Conservation (phyloP, 2,113 vertebrate species). For the Saimiri boliviensis region DNA sequence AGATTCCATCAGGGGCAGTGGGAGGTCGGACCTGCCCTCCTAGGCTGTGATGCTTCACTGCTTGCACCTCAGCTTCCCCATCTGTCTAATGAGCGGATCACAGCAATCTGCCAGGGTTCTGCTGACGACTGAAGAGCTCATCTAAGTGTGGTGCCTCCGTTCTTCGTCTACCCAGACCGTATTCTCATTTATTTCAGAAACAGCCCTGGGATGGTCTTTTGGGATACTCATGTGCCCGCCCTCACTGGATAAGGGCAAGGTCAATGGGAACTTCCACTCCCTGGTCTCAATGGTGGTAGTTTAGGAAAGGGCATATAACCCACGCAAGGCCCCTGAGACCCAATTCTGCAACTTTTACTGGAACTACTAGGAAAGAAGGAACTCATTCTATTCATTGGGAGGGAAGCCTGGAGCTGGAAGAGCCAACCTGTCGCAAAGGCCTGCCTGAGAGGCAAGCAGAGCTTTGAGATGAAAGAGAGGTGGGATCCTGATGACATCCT, state of each 20-base stretch:
- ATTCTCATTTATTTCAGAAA: neutral
- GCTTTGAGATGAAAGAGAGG: neutral
- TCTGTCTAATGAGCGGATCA: neutral
- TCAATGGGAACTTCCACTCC: neutral
- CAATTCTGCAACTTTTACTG: neutral
- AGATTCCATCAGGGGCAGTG: neutral
- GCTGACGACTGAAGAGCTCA: neutral
- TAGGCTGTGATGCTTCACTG: neutral
- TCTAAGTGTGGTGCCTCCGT: accelerated
- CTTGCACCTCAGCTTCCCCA: accelerated
- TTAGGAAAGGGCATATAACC: neutral
- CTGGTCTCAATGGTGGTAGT: neutral
- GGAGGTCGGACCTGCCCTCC: neutral
- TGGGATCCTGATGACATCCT: neutral
- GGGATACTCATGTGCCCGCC: neutral
- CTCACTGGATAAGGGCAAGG: neutral
- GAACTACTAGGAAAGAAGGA: neutral
- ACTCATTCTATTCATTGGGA: neutral
- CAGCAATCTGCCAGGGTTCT: neutral
- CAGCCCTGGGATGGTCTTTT: neutral
- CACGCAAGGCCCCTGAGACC: neutral
- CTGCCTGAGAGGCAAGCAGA: neutral
- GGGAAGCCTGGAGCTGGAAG: neutral
- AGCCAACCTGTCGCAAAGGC: neutral
- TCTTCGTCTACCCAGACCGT: neutral